These are phyloP conservation scores for Agrilus planipennis DNA, from an alignment of 1,140 invertebrate species.

Conservation along the genomic window DNA sequence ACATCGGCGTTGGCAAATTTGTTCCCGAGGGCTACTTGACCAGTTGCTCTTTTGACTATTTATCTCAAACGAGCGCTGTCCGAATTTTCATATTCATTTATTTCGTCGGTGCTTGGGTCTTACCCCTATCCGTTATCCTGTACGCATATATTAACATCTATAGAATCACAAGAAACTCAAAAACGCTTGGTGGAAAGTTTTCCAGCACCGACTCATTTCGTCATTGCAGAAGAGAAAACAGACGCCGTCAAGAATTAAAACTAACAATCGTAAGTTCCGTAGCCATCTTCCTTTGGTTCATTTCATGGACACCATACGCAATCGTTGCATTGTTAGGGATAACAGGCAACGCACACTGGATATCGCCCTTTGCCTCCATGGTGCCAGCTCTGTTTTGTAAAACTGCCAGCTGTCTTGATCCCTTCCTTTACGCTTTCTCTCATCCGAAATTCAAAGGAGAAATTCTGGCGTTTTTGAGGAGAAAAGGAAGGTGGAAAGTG, in stretches of 20 bases:
- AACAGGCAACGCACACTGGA: conserved; percentile 44
- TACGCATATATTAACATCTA: conserved; percentile 61
- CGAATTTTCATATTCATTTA: conserved; percentile 53
- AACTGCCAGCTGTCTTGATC: conserved; percentile 58
- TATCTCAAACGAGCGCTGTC: conserved; percentile 42
- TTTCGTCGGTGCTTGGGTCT: conserved; percentile 53
- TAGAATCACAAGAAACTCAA: conserved; percentile 35
- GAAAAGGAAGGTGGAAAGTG: too few relatives aligned
- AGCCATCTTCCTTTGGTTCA: conserved; percentile 56
- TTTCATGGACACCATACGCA: conserved; percentile 68
- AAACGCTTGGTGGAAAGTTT: conserved; percentile 19
- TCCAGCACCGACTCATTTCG: conserved; percentile 37
- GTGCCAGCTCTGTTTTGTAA: conserved; percentile 66
- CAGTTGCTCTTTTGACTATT: conserved; percentile 71
- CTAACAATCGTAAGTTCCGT: conserved; percentile 51
- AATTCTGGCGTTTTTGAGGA: too few relatives aligned
- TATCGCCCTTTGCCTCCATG: conserved; percentile 58
- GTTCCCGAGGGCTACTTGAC: conserved; percentile 68
- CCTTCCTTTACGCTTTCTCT: conserved; percentile 60
- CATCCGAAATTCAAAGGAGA: conserved; percentile 47
- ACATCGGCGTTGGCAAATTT: conserved; percentile 57
- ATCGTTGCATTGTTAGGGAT: conserved; percentile 59
- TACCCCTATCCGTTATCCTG: conserved; percentile 54
- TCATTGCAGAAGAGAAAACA: conserved; percentile 48
- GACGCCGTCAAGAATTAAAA: conserved; percentile 51